A percentile compares a stretch with the other conserved stretches of the same genome.
Conservation (phyloP, 2,113 vertebrate species). For the Channa argus region DNA sequence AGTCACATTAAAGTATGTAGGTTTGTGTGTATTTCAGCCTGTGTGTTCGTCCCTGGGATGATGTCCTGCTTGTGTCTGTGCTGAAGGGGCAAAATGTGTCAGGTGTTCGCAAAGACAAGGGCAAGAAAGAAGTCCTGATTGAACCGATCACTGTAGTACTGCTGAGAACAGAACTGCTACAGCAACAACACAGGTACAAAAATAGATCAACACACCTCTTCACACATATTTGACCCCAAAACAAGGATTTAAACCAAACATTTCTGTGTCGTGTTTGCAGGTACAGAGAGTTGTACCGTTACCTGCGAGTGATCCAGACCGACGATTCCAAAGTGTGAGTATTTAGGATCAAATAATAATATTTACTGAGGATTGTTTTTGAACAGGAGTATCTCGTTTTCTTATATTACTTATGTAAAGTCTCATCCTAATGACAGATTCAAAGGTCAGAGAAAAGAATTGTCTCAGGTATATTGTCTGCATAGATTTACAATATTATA, state of each 20-base stretch:
- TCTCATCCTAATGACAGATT: too few species aligned
- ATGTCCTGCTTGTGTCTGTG: conserved; percentile 84
- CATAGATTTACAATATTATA: too few species aligned
- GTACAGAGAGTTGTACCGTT: conserved; percentile 81
- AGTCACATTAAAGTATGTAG: too few species aligned
- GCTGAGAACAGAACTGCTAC: conserved; percentile 76
- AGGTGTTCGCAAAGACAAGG: conserved; percentile 78
- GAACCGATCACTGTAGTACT: conserved; percentile 80
- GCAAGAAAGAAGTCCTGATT: conserved; percentile 78
- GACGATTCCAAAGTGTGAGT: conserved; percentile 64
- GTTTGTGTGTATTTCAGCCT: conserved; percentile 69
- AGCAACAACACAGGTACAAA: conserved; percentile 75
- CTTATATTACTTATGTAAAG: too few species aligned
- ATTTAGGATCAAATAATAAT: background rate
- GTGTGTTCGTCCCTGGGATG: conserved; percentile 83
- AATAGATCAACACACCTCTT: too few species aligned
- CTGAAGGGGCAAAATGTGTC: conserved; percentile 86
- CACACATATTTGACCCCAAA: background rate
- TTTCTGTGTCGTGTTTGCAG: conserved; percentile 54
- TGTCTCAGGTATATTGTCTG: too few species aligned
- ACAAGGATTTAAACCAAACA: background rate
- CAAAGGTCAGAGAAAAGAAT: too few species aligned
- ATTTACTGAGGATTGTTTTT: too few species aligned
- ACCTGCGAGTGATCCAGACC: conserved; percentile 75
- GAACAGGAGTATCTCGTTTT: too few species aligned